These are phyloP conservation scores for Petromus typicus DNA, from an alignment of 2,113 vertebrate species.

Conservation along the genomic window DNA sequence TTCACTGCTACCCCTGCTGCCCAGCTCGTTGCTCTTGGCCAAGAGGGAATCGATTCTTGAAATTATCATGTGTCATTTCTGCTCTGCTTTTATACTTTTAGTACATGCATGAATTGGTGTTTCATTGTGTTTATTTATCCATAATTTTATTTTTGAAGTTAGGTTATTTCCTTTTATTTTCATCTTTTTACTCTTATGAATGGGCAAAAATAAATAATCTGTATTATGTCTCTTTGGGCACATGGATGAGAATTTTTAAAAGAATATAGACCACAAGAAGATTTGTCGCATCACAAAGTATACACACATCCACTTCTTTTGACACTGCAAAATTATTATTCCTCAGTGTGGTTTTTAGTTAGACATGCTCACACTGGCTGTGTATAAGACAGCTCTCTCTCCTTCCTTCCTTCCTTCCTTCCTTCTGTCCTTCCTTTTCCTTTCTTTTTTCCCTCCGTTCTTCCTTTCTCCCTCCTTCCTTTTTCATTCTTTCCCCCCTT, in stretches of 20 bases:
- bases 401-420: background rate
- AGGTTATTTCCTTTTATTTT: conserved; percentile 17
- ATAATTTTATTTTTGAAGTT: conserved; percentile 41
- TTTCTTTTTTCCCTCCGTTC: background rate
- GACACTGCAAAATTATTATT: background rate
- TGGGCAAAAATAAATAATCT: background rate
- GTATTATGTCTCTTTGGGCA: background rate
- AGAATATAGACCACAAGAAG: background rate
- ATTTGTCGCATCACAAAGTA: background rate
- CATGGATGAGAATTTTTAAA: background rate
- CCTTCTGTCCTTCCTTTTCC: background rate
- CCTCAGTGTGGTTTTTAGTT: conserved; percentile 5
- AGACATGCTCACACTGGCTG: background rate
- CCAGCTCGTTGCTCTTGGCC: background rate
- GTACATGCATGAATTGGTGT: background rate
- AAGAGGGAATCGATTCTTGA: background rate
- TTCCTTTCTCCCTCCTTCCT: background rate
- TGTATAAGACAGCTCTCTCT: background rate
- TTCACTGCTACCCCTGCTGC: background rate
- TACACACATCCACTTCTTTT: background rate
- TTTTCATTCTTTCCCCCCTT: background rate
- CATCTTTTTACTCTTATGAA: background rate
- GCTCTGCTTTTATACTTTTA: background rate
- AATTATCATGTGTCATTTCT: conserved; percentile 21
- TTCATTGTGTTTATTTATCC: conserved; percentile 20